Evolutionary conservation across 1,140 invertebrate genomes (phyloP), one percentile per base, ranked within the genome.

Genomic region (Charaxes varanes): DNA sequence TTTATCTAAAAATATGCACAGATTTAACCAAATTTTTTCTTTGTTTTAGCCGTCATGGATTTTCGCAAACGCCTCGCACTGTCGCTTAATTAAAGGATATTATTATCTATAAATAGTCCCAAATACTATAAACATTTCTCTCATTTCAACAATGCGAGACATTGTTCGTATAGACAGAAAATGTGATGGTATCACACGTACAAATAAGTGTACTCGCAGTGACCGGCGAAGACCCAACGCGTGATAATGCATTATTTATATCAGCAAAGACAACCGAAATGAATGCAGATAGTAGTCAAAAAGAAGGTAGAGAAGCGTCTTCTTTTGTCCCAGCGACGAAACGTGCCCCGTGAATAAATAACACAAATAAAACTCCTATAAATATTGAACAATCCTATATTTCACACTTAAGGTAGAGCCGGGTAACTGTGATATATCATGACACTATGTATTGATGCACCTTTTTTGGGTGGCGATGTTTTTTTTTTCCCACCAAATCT

Each of bases 211-310:
- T 62, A 71, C 62, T 56, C 58, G 45, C 47, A 44, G 36, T 64
- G 58, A 62, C 60, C 71, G 43, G 38, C 38, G 42, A 35, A 51
- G 42, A 46, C 55, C 56, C 63, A 53, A 73, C 54, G 70, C 76
- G 76, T 78, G 73, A 78, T 78, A 71, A 80, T 80, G 73, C 71
- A 80, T 80, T 80, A 80, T 80, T 78, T 80, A 80, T 80, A 68
- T 53, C 51, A 54, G 58, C 67, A 72, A 73, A 74, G 59, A 67
- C 63, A 65, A 61, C 69, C 56, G 62, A 78, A 77, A 71, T 68
- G 61, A 73, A 80, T 74, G 67, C 72, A 73, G 67, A 65, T 68
- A 40, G 54, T 67, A 59, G 71, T 63, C 53, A 72, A 70, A 74
- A 80, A 73, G 61, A 45, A 45, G 15, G 13, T 15, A 44, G 28